Conservation (phyloP, 2,797 vertebrate species). For the Siniperca scherzeri region DNA sequence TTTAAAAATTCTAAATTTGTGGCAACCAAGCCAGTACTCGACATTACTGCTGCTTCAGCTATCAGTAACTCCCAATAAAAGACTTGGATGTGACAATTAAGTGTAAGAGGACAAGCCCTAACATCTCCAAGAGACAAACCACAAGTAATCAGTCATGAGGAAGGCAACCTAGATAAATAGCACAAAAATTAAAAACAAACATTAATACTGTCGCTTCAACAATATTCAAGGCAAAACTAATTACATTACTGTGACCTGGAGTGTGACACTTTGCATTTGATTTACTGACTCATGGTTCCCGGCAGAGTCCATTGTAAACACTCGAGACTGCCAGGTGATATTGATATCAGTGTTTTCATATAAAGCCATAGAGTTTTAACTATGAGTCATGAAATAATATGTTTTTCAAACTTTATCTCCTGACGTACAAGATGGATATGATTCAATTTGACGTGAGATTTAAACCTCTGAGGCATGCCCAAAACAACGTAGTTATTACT, state of each 20-base stretch:
- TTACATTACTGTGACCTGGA: conserved; percentile 19
- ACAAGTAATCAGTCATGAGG: neutral
- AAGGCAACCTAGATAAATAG: neutral
- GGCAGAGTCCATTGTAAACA: conserved; percentile 19
- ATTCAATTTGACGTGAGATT: neutral
- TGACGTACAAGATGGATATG: neutral
- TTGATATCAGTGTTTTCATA: conserved; percentile 14
- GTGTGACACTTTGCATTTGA: conserved; percentile 31
- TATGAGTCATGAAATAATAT: neutral
- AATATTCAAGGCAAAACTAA: neutral
- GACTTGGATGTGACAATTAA: neutral
- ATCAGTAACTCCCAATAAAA: neutral
- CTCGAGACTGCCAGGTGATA: neutral
- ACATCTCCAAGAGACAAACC: neutral
- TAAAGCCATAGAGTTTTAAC: neutral
- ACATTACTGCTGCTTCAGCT: neutral
- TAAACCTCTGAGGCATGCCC: neutral
- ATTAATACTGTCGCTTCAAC: conserved; percentile 4
- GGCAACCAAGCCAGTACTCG: neutral
- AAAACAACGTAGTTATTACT: neutral
- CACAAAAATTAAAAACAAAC: conserved; percentile 35
- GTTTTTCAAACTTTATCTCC: neutral
- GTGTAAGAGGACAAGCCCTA: neutral
- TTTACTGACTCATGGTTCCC: conserved; percentile 5
- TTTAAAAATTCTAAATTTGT: neutral